phyloP scores from a whole-genome alignment of 2,113 vertebrate genomes.

The Misgurnus mizolepis region DNA sequence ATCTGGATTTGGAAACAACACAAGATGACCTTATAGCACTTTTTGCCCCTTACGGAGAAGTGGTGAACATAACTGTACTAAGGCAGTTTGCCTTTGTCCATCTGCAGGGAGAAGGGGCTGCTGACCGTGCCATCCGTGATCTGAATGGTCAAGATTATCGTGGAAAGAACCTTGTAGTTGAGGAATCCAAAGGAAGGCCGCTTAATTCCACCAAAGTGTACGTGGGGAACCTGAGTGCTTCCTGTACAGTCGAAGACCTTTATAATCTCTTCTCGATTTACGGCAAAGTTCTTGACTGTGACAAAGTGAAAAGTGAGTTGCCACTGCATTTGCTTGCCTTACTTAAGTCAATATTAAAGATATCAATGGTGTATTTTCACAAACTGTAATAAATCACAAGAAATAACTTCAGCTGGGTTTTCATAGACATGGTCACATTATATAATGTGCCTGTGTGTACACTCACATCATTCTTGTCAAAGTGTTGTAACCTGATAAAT shows the following conservation, averaged over 20 bases:
- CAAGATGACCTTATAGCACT: slow-evolving; percentile 87
- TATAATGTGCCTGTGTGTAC: not conserved
- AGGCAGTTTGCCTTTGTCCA: slow-evolving; percentile 94
- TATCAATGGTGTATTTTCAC: too few relatives aligned
- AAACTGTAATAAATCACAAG: too few relatives aligned
- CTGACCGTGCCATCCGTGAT: slow-evolving; percentile 84
- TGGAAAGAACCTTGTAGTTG: slow-evolving; percentile 88
- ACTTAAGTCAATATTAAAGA: too few relatives aligned
- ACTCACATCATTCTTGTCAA: not conserved
- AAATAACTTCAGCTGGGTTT: too few relatives aligned
- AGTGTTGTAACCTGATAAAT: not conserved
- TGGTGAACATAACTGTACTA: slow-evolving; percentile 88
- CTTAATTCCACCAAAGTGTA: slow-evolving; percentile 94
- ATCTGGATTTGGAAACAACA: slow-evolving; percentile 88
- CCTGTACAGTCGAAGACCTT: slow-evolving; percentile 87
- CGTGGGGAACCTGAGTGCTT: slow-evolving; percentile 91
- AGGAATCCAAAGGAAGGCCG: slow-evolving; percentile 88
- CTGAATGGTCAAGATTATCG: slow-evolving; percentile 89
- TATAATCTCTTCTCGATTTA: slow-evolving; percentile 90
- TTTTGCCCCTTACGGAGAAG: slow-evolving; percentile 84
- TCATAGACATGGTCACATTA: too few relatives aligned
- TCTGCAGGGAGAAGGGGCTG: slow-evolving; percentile 84
- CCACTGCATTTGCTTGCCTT: too few relatives aligned
- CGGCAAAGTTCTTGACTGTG: slow-evolving; percentile 93
- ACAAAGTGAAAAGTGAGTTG: slow-evolving; percentile 91